Evolutionary conservation across 1,140 invertebrate genomes (phyloP), one percentile per base, ranked within the genome.

Genomic region (Euwallacea fornicatus): DNA sequence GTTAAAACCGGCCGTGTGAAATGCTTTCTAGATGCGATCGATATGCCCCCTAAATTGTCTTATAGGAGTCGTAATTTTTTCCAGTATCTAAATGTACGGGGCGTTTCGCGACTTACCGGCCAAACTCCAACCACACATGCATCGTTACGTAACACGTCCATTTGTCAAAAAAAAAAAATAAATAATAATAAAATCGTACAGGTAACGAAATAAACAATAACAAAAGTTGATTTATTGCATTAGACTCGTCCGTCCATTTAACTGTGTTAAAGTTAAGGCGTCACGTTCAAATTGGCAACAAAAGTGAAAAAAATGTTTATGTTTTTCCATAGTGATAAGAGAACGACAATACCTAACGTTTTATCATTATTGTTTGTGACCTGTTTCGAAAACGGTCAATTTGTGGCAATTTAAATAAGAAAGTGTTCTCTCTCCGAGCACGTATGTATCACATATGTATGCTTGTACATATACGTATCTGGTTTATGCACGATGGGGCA

Each of bases 341-440:
- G 46, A 50, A 6, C 46, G 6, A 50, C 9, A 50, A 13, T 50
- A 50, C 46, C 46, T 50, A 13, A 50, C 46, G 13, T 50, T 50
- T 50, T 6, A 50, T 50, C 46, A 50, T 50, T 50, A 50, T 50
- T 50, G 46, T 50, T 50, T 50, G 46, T 50, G 46, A 50, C 13
- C 46, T 60, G 58, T 60, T 60, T 60, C n/a, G 58, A 60, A 60
- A 60, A 60, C 41, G 41, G 42, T 60, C 41, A 60, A 33, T 60
- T 60, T 60, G 41, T 60, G 58, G 8, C 41, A 60, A 60, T 60
- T 60, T 2, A 0, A 60, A 21, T 42, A 56, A 56, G 16, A 33
- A 33, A 33, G 58, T 60, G 58, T 60, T 60, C 42, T 60, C 42
- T 60, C 10, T 33, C 21, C 21, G 21, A 33, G 21, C 21, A 33